Conservation (phyloP, 2,888 invertebrate species). For the Macrosiphum euphorbiae region DNA sequence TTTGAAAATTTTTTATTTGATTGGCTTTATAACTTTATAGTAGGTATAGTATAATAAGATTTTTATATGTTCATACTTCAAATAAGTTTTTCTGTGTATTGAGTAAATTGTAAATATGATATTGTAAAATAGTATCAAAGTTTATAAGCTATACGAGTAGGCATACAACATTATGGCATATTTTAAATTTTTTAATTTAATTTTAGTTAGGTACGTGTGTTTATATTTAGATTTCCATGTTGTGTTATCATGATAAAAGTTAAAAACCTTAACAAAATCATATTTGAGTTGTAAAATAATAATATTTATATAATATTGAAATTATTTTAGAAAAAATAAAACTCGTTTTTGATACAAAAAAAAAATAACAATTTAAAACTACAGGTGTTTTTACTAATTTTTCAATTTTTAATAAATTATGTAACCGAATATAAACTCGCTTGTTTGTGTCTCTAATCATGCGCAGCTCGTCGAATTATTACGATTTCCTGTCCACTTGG, state of each 20-base stretch:
- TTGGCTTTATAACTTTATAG: neutral
- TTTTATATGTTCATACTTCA: neutral
- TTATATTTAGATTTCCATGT: neutral
- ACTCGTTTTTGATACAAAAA: neutral
- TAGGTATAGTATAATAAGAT: neutral
- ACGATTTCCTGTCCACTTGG: neutral
- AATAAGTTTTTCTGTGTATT: neutral
- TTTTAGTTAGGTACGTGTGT: neutral
- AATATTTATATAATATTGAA: neutral
- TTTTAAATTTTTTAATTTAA: neutral
- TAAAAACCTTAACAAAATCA: too few relatives aligned
- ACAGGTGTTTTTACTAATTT: neutral
- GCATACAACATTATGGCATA: neutral
- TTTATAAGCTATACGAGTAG: neutral
- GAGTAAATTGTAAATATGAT: neutral
- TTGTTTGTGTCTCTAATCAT: constrained; percentile 4
- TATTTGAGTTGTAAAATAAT: neutral
- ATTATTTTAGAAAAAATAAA: neutral
- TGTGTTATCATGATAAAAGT: too few relatives aligned
- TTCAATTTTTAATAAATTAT: neutral
- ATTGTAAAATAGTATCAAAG: neutral
- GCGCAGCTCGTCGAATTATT: neutral
- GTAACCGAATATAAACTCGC: neutral
- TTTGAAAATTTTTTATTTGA: neutral
- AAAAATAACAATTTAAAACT: neutral